Conservation (phyloP, 1,140 invertebrate species). For the Heterodera carotae region DNA sequence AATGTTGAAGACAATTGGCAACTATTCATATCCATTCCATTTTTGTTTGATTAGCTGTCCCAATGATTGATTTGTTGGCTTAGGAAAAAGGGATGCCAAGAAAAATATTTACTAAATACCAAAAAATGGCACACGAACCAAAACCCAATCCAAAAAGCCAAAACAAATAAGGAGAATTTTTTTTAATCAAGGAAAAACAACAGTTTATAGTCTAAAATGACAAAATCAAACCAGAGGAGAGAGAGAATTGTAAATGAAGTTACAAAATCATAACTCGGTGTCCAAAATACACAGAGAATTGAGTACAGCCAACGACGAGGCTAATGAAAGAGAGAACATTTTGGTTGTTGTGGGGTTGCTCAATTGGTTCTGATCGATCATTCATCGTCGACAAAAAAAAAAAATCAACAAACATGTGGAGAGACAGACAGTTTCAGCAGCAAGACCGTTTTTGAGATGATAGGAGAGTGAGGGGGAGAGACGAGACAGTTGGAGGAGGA, state of each 20-base stretch:
- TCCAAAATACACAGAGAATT: not conserved
- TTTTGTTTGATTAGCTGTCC: too few relatives aligned
- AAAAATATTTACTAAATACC: too few relatives aligned
- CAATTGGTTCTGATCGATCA: not conserved
- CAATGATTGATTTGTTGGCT: too few relatives aligned
- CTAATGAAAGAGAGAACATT: not conserved
- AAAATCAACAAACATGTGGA: not conserved
- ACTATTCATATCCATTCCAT: too few relatives aligned
- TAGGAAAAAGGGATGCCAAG: too few relatives aligned
- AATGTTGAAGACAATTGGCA: too few relatives aligned
- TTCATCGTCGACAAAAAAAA: not conserved
- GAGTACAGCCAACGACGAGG: not conserved
- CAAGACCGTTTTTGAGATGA: constrained; percentile 8
- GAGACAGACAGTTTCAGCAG: not conserved
- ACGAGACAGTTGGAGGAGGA: too few relatives aligned
- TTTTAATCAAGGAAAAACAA: too few relatives aligned
- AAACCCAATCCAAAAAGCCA: too few relatives aligned
- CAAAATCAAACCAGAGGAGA: not conserved
- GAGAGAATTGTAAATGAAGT: not conserved
- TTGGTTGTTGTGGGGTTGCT: not conserved
- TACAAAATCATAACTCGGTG: not conserved
- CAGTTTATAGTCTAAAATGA: too few relatives aligned
- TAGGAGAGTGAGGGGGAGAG: not conserved
- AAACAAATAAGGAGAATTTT: too few relatives aligned
- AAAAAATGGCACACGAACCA: too few relatives aligned